Conservation (phyloP, 1,140 invertebrate species). For the Drosophila ercepeae region DNA sequence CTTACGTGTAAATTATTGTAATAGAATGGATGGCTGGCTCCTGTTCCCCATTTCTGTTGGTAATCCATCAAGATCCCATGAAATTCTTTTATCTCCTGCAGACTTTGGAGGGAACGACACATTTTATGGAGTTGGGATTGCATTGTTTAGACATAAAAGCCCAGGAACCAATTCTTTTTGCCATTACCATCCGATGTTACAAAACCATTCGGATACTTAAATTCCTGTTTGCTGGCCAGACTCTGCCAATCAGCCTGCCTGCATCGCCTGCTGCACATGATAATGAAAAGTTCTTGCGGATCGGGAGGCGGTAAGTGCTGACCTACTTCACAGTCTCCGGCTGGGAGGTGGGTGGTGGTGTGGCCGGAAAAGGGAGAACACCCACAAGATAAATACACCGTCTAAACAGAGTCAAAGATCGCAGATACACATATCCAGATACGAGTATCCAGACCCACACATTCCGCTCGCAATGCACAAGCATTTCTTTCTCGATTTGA, state of each 20-base stretch:
- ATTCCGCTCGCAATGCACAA: slow-evolving; percentile 45
- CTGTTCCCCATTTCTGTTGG: slow-evolving; percentile 6
- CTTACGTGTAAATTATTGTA: neutral
- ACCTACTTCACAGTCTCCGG: slow-evolving; percentile 38
- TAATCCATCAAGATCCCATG: slow-evolving; percentile 20
- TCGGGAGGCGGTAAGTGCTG: slow-evolving; percentile 41
- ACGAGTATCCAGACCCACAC: slow-evolving; percentile 40
- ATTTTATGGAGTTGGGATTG: slow-evolving; percentile 35
- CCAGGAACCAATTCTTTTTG: slow-evolving; percentile 23
- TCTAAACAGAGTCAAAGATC: slow-evolving; percentile 47
- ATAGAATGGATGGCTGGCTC: too few relatives aligned
- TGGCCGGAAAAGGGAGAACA: neutral
- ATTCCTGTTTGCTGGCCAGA: slow-evolving; percentile 4
- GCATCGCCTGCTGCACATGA: slow-evolving; percentile 42
- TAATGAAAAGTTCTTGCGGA: slow-evolving; percentile 49
- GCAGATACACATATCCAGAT: slow-evolving; percentile 41
- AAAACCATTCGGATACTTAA: slow-evolving; percentile 22
- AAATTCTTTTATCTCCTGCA: slow-evolving; percentile 22
- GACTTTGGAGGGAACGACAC: slow-evolving; percentile 25
- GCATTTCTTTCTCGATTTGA: slow-evolving; percentile 54
- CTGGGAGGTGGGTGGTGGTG: slow-evolving; percentile 33
- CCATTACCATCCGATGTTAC: slow-evolving; percentile 26
- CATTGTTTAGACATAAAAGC: slow-evolving; percentile 46
- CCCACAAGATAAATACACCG: slow-evolving; percentile 47
- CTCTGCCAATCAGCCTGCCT: too few relatives aligned